Base-by-base conservation (phyloP, 2,888 invertebrate species). In the Xylocampa areola region DNA sequence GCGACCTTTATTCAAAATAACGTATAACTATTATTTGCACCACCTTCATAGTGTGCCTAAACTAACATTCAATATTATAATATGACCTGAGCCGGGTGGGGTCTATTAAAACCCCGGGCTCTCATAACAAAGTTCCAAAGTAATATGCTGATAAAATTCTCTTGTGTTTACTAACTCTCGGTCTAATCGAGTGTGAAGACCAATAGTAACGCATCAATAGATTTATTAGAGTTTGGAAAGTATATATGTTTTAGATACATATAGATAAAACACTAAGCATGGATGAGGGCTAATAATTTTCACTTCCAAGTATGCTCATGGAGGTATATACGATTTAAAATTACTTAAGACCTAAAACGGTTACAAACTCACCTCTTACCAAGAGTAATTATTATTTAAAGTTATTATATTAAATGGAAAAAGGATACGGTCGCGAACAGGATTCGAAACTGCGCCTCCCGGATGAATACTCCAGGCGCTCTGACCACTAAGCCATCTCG, bases 31-130 rank as follows among this genome's bases (percentile, higher is more conserved):
- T 52, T 45, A 68, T 41, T 36, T 32, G n/a, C 8, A 37, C 10
- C 10, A 16, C 37, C 11, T 14, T 47, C 17, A 37, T 36, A 36
- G 33, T 32, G 13, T 58, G 21, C 75, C 35, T 66, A 45, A 60
- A 70, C 61, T 72, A 75, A 61, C 45, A 51, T 66, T 59, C 21
- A 47, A 57, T 62, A 69, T 68, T 36, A 51, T 45, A 49, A 51
- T 51, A 41, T 39, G 27, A 40, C 36, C 13, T 40, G 35, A 36
- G 36, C 23, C 8, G 29, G 55, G 16, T 23, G 29, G 23, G 23
- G 10, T 32, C n/a, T 16, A 40, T 53, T 52, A 25, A 44, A 47
- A 50, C 23, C 39, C 39, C 7, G 16, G 58, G 5, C 32, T 30
- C 14, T 43, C 23, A 5, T 70, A 64, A 64, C 71, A 44, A 55